Evolutionary conservation across 2,113 vertebrate genomes (phyloP).

Genomic region (Psammodynastes pulverulentus): DNA sequence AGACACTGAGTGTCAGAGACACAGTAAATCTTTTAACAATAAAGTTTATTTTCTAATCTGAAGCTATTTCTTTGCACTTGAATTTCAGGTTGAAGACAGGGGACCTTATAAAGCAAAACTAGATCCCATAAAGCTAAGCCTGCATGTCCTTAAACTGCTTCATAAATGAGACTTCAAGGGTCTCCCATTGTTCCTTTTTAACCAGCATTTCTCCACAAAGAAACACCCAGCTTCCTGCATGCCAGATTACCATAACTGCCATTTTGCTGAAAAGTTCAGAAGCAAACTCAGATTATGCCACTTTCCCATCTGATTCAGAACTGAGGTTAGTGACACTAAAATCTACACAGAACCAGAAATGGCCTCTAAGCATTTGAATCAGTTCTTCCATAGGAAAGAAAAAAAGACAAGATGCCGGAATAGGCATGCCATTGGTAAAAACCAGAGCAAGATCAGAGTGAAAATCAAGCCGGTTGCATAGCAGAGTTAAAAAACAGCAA

Average conservation of each 20-base stretch:
- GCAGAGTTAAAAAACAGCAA: background rate
- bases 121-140: background rate
- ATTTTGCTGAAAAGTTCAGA: background rate
- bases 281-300: background rate
- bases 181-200: background rate
- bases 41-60: background rate
- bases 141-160: background rate
- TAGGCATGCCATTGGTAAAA: background rate
- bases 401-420: background rate
- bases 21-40: background rate
- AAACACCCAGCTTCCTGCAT: background rate
- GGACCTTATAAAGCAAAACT: background rate
- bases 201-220: background rate
- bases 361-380: background rate
- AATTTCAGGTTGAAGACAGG: background rate
- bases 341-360: background rate
- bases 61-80: background rate
- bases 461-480: background rate
- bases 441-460: background rate
- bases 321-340: background rate
- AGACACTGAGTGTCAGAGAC: background rate
- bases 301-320: background rate
- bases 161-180: background rate
- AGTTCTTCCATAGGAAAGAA: background rate
- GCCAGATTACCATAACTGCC: background rate